Evolutionary conservation across 2,888 invertebrate species (phyloP).

Genomic region (Orchesellides sinensis): DNA sequence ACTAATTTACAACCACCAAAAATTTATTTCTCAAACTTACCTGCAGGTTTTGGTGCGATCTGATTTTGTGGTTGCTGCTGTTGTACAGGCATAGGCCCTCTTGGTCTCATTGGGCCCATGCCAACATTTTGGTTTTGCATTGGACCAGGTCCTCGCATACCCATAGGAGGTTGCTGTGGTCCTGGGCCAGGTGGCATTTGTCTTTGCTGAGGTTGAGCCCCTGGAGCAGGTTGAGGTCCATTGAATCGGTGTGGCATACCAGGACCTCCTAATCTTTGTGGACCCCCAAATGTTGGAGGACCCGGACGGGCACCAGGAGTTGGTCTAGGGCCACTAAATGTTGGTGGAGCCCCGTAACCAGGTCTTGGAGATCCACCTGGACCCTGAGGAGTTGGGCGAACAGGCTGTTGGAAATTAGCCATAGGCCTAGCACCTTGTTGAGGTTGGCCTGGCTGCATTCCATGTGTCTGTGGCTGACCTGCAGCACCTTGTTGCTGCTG

Average conservation of each 20-base stretch:
- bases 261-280: constrained; percentile 72
- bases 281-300: constrained; percentile 73
- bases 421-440: constrained; percentile 51
- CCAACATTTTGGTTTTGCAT: constrained; percentile 44
- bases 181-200: constrained; percentile 53
- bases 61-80: constrained; percentile 38
- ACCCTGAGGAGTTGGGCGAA: constrained; percentile 68
- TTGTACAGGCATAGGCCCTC: constrained; percentile 52
- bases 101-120: constrained; percentile 48
- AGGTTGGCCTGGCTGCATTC: constrained; percentile 54
- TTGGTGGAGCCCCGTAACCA: constrained; percentile 71
- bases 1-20: too few relatives aligned
- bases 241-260: constrained; percentile 74
- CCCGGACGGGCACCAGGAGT: constrained; percentile 73
- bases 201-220: constrained; percentile 63
- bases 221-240: constrained; percentile 73
- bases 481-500: constrained; percentile 65
- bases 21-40: constrained; percentile 29
- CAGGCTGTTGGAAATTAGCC: constrained; percentile 67
- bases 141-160: constrained; percentile 56
- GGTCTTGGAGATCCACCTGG: constrained; percentile 71
- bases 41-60: constrained; percentile 45
- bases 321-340: constrained; percentile 74
- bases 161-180: constrained; percentile 58
- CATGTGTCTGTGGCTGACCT: constrained; percentile 59